phyloP scores from a whole-genome alignment of 2,888 invertebrate species.

The Venustoraphidia nigricollis region DNA sequence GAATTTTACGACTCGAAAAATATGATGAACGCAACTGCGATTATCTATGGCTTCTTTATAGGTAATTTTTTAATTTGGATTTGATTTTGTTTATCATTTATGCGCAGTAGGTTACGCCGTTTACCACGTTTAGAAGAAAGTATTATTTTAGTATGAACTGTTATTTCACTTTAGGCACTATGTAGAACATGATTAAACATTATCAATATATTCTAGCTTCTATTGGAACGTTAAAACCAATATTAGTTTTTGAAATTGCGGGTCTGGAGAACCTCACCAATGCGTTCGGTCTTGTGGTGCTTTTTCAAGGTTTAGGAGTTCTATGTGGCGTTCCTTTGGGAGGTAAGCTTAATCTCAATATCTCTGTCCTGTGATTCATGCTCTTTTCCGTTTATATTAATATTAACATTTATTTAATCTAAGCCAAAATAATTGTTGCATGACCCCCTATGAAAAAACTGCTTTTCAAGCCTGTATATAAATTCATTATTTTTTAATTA shows the following conservation, averaged over 20 bases:
- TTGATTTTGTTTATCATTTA: neutral
- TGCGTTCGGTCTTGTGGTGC: slow-evolving; percentile 77
- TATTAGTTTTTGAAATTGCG: slow-evolving; percentile 76
- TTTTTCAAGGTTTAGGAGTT: slow-evolving; percentile 88
- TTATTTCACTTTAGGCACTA: neutral
- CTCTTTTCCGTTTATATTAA: no score
- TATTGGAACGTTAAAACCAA: slow-evolving; percentile 57
- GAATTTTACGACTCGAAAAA: slow-evolving; percentile 30
- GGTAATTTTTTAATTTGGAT: slow-evolving; percentile 27
- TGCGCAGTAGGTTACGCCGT: neutral
- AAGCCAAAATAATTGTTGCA: no score
- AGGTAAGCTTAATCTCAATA: slow-evolving; percentile 12
- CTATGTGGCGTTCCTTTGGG: slow-evolving; percentile 47
- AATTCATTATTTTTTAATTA: no score
- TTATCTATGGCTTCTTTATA: slow-evolving; percentile 48
- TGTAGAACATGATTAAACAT: neutral
- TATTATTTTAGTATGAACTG: neutral
- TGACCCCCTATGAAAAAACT: no score
- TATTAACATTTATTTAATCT: no score
- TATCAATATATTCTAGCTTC: slow-evolving; percentile 39
- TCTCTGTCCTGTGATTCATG: no score
- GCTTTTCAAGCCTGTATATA: no score
- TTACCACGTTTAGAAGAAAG: neutral
- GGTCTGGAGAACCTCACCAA: slow-evolving; percentile 86
- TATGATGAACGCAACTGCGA: slow-evolving; percentile 40